Base-by-base conservation (phyloP, 1,140 invertebrate species). In the Drosophila sechellia region DNA sequence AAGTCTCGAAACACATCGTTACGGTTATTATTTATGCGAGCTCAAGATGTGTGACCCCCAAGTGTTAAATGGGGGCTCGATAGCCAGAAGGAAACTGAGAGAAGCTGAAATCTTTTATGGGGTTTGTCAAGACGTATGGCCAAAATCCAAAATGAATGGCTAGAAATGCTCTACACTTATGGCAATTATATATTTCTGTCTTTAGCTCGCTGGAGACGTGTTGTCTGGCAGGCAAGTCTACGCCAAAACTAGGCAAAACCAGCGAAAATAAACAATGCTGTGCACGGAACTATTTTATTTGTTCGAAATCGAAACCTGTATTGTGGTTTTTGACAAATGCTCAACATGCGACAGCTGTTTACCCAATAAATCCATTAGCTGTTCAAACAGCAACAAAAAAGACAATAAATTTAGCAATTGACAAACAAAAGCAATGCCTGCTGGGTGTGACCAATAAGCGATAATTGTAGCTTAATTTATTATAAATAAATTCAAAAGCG, bases 351-450 rank as follows among this genome's bases (percentile, higher is more conserved):
- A 86, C 83, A 86, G 70, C 75, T 87, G 79, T 87, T 87, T 87
- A 87, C 83, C 76, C 71, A 89, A 87, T 87, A 87, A 87, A 87
- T 87, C 84, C 83, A 87, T 87, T 87, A 87, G 79, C 83, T 83
- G 79, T 77, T 61, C 70, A 86, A 86, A 86, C 66, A 83, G 55
- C 46, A 72, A 43, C 55, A 74, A 64, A 48, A 45, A 45, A 55
- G 34, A 70, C 63, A 77, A 79, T 73, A 79, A 77, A 77, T 84
- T 86, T 61, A 56, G 63, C 69, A 75, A 85, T 86, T 68, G 81
- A 78, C 69, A 70, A 85, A 77, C 71, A 74, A 74, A 55, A 40
- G 59, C 72, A 46, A 40, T 34, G 52, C 49, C 49, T 49, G 78
- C 48, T 65, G 78, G 81, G 81, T 85, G 81, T 85, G 81, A 85